These are phyloP conservation scores for Papilio polyxenes DNA, from an alignment of 1,140 invertebrate species.

Conservation along the genomic window DNA sequence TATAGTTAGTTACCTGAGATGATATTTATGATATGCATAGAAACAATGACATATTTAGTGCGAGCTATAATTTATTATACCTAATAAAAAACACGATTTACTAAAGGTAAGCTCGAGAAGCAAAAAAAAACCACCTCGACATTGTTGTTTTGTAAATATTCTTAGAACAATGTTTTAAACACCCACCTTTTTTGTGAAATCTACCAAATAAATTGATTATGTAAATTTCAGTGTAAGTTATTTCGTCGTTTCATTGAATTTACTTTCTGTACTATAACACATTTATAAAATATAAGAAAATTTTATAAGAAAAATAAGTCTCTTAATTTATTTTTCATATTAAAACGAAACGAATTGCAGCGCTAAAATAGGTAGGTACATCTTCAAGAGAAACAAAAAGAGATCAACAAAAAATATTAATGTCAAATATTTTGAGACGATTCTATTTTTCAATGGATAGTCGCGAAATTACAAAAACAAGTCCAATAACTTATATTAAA, in stretches of 20 bases:
- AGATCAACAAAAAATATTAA: not conserved
- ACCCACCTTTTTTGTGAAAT: not conserved
- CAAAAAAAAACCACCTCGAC: constrained; percentile 14
- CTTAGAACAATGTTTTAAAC: constrained; percentile 4
- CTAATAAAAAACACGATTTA: constrained; percentile 7
- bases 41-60: constrained; percentile 38
- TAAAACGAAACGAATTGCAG: too few relatives aligned
- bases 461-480: not conserved
- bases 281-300: too few relatives aligned
- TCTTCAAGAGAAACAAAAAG: not conserved
- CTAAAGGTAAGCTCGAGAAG: constrained; percentile 17
- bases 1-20: constrained; percentile 2
- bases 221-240: not conserved
- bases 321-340: too few relatives aligned
- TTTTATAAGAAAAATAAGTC: too few relatives aligned
- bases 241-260: not conserved
- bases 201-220: not conserved
- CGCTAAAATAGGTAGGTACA: not conserved
- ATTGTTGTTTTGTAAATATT: not conserved
- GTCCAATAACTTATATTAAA: not conserved
- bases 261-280: not conserved
- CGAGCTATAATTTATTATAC: constrained; percentile 36
- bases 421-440: not conserved
- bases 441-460: not conserved
- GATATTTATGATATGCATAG: constrained; percentile 33